phyloP scores from a whole-genome alignment of 2,113 vertebrate species.

The Lethenteron reissneri region DNA sequence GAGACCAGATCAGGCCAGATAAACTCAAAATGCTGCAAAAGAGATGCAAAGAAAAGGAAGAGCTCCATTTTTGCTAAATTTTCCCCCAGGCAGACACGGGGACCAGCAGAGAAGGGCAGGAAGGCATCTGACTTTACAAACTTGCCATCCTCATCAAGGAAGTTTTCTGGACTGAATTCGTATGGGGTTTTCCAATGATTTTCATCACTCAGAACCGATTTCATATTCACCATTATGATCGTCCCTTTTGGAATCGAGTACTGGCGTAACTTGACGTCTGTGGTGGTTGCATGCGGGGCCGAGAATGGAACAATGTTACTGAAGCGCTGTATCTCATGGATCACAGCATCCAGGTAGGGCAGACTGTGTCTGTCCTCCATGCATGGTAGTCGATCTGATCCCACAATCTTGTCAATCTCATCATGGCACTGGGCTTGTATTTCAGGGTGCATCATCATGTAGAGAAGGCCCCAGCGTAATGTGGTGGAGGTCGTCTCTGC shows the following conservation, averaged over 20 bases:
- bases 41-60: slow-evolving; percentile 30
- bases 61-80: slow-evolving; percentile 37
- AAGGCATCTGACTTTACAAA: slow-evolving; percentile 43
- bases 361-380: slow-evolving; percentile 18
- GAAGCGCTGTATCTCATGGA: slow-evolving; percentile 14
- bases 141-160: slow-evolving; percentile 40
- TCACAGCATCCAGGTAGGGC: slow-evolving; percentile 13
- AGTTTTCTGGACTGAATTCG: slow-evolving; percentile 49
- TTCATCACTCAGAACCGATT: slow-evolving; percentile 39
- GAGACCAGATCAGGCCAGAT: neutral
- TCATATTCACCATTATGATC: too few relatives aligned
- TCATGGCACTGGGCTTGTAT: too few relatives aligned
- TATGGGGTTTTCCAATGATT: slow-evolving; percentile 39
- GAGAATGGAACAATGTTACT: slow-evolving; percentile 10
- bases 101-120: slow-evolving; percentile 54
- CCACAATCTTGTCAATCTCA: too few relatives aligned
- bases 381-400: slow-evolving; percentile 3
- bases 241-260: slow-evolving; percentile 25
- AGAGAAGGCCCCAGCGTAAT: too few relatives aligned
- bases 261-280: slow-evolving; percentile 17
- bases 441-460: too few relatives aligned
- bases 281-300: slow-evolving; percentile 13
- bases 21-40: slow-evolving; percentile 30
- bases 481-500: too few relatives aligned
- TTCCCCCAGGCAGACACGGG: slow-evolving; percentile 27